A percentile compares a stretch with the other conserved stretches of the same genome.
Evolutionary conservation across 1,140 invertebrate species (phyloP).

Genomic region (Euwallacea fornicatus): DNA sequence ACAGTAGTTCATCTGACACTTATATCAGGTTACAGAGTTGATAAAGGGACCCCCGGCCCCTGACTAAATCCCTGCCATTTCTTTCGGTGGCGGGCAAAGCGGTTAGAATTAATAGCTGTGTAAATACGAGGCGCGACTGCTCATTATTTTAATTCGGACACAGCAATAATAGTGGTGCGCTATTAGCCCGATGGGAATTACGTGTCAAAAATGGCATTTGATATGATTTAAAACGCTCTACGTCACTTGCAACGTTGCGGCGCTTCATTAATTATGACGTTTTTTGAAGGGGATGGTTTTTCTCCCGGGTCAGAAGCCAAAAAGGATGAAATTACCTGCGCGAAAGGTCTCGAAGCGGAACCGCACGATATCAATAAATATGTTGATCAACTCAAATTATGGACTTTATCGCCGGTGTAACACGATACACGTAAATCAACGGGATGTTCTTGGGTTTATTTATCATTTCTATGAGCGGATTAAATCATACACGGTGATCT

Average conservation of each 20-base stretch:
- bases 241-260: slow-evolving; percentile 14
- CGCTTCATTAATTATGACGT: no score
- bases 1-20: no score
- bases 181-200: slow-evolving; percentile 19
- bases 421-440: slow-evolving; percentile 50
- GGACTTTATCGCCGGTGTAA: slow-evolving; percentile 35
- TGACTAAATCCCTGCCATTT: slow-evolving; percentile 8
- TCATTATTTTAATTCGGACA: slow-evolving; percentile 31
- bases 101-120: slow-evolving; percentile 23
- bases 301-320: slow-evolving; percentile 39
- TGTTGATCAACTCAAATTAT: slow-evolving; percentile 45
- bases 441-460: slow-evolving; percentile 37
- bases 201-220: slow-evolving; percentile 29
- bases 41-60: not conserved
- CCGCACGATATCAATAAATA: slow-evolving; percentile 24
- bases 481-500: slow-evolving; percentile 10
- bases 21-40: no score
- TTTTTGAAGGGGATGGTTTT: not conserved
- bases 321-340: slow-evolving; percentile 41
- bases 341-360: slow-evolving; percentile 20
- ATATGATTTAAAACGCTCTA: slow-evolving; percentile 30
- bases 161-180: slow-evolving; percentile 20
- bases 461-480: slow-evolving; percentile 1
- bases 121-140: slow-evolving; percentile 25
- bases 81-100: slow-evolving; percentile 19